phyloP scores from a whole-genome alignment of 2,888 invertebrate species.

The Pseudococcus jackbeardsleyi region DNA sequence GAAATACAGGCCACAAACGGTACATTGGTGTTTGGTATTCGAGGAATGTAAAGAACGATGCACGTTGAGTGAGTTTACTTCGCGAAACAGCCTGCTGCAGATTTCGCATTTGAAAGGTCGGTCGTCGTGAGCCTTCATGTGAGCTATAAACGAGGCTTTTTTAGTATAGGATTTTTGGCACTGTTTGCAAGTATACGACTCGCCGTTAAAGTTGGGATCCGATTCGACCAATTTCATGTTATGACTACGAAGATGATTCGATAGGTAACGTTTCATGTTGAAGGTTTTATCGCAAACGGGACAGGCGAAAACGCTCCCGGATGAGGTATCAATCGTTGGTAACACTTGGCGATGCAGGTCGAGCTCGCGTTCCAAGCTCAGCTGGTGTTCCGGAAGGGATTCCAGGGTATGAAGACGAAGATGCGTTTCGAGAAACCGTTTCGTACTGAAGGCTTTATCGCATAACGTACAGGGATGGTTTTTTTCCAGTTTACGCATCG shows the following conservation, averaged over 20 bases:
- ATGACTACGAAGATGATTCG: conserved; percentile 39
- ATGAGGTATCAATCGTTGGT: not conserved
- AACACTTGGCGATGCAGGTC: not conserved
- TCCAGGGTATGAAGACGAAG: conserved; percentile 10
- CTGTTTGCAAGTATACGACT: conserved; percentile 16
- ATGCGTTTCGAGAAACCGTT: not conserved
- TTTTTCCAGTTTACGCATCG: not conserved
- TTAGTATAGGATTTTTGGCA: conserved; percentile 40
- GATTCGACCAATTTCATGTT: conserved; percentile 45
- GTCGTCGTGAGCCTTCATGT: conserved; percentile 41
- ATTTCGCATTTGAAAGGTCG: conserved; percentile 24
- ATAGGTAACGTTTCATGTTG: conserved; percentile 44
- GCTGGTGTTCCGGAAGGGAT: conserved; percentile 45
- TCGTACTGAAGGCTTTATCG: conserved; percentile 34
- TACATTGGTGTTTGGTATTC: conserved; percentile 34
- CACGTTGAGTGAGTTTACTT: conserved; percentile 11
- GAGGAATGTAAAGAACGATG: conserved; percentile 38
- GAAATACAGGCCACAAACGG: conserved; percentile 25
- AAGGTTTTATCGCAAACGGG: conserved; percentile 52
- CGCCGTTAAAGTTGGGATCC: conserved; percentile 18
- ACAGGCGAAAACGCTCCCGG: not conserved
- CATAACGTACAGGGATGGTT: not conserved
- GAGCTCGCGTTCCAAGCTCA: conserved; percentile 31
- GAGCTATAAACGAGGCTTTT: conserved; percentile 36
- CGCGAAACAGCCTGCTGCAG: conserved; percentile 20